These are phyloP conservation scores for Cylas formicarius DNA, from an alignment of 1,140 invertebrate genomes.

Conservation along the genomic window DNA sequence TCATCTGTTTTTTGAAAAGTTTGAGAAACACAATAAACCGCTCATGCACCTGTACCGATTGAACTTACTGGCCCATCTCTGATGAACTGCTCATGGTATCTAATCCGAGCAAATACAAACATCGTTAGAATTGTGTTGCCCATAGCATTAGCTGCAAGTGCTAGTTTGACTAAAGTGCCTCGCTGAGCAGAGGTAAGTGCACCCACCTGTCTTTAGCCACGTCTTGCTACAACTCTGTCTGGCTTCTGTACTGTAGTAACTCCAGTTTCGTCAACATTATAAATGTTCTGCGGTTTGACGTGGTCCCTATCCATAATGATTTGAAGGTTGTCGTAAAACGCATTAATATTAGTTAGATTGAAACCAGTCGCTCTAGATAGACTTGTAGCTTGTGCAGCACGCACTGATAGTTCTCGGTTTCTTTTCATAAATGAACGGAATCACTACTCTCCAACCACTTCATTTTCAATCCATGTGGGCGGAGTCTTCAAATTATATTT, in stretches of 20 bases:
- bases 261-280: slow-evolving; percentile 45
- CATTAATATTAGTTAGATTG: slow-evolving; percentile 42
- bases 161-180: slow-evolving; percentile 42
- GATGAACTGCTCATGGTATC: too few species aligned
- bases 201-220: slow-evolving; percentile 43
- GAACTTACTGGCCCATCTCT: too few species aligned
- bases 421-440: slow-evolving; percentile 6
- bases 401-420: slow-evolving; percentile 1
- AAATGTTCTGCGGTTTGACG: slow-evolving; percentile 38
- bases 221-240: slow-evolving; percentile 35
- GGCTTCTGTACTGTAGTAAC: slow-evolving; percentile 44
- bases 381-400: slow-evolving; percentile 20
- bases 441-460: too few species aligned
- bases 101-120: slow-evolving; percentile 39
- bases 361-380: slow-evolving; percentile 44
- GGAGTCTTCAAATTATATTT: too few species aligned
- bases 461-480: too few species aligned
- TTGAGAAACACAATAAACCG: slow-evolving; percentile 39
- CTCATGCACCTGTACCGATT: too few species aligned
- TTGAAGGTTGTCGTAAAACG: slow-evolving; percentile 37
- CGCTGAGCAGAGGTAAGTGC: slow-evolving; percentile 43
- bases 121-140: slow-evolving; percentile 42
- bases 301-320: slow-evolving; percentile 33
- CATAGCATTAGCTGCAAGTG: slow-evolving; percentile 27
- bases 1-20: slow-evolving; percentile 36